Base-by-base conservation (phyloP, 2,797 vertebrate species). In the Molossus alvarezi region DNA sequence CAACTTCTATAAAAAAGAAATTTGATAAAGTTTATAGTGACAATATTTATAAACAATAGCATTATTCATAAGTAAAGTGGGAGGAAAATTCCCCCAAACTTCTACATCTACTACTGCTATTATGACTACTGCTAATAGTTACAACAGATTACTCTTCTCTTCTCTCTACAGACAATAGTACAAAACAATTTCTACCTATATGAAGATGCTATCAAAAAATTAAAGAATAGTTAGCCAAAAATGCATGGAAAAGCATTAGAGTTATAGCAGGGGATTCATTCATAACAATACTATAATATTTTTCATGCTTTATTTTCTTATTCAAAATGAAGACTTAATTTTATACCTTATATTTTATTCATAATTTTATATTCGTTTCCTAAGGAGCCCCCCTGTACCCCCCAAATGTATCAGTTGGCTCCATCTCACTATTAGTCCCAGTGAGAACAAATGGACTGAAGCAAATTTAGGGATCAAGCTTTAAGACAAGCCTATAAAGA, bases 291-390 rank as follows among this genome's bases (percentile, higher is more conserved):
- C 2, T 72, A 60, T 29, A 84, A 55, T 84, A 84, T 17, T 69
- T 67, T 67, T 6, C 79, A 48, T 88, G 14, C 25, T 25, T 93
- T 82, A 79, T 69, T 58, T 87, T 92, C 69, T 71, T 17, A 84
- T 62, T 65, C 11, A 65, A 51, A 80, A n/a, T 10, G 62, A 71
- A 75, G 37, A 2, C 3, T 89, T 62, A 76, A 58, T 87, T 96
- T 86, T 11, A 79, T 73, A 60, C 8, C 45, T 86, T 71, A 55
- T 18, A 13, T 65, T 96, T 90, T 95, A 64, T 5, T 79, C 41
- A 41, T 21, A 55, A 71, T n/a, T 57, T 53, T 88, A 5, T 27
- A 20, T 84, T 67, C 37, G 37, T 95, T 77, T 60, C 45, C 9
- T 25, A 87, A 65, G 45, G 20, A 83, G 18, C 3, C 2, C 3